These are phyloP conservation scores for Drusus annulatus DNA, from an alignment of 1,140 invertebrate genomes.

Conservation along the genomic window DNA sequence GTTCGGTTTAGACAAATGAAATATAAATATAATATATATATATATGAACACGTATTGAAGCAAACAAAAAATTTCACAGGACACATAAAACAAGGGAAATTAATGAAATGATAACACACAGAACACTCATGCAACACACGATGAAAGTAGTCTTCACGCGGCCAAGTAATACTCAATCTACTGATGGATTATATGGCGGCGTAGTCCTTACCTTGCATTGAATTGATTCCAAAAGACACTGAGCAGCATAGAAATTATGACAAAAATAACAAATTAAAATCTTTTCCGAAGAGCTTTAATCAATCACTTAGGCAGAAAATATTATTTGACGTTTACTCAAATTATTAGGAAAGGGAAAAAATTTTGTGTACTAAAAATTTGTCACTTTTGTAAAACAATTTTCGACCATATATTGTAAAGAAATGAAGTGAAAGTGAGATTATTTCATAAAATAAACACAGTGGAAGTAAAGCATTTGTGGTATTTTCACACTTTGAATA, in stretches of 20 bases:
- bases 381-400: conserved; percentile 18
- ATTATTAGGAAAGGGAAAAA: not conserved
- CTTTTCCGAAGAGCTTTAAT: conserved; percentile 5
- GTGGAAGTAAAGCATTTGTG: conserved; percentile 32
- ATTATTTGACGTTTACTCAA: not conserved
- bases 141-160: conserved; percentile 45
- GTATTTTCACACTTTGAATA: conserved; percentile 16
- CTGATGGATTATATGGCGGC: conserved; percentile 50
- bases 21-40: conserved; percentile 16
- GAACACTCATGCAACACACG: conserved; percentile 60
- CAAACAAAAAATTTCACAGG: conserved; percentile 58
- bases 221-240: conserved; percentile 98
- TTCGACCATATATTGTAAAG: conserved; percentile 8
- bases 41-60: conserved; percentile 45
- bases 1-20: not conserved
- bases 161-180: conserved; percentile 53
- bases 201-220: conserved; percentile 93
- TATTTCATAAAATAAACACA: conserved; percentile 9
- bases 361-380: conserved; percentile 6
- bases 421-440: conserved; percentile 12
- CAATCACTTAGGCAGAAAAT: not conserved
- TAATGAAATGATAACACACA: conserved; percentile 55
- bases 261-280: conserved; percentile 67
- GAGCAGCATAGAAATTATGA: conserved; percentile 77
- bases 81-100: conserved; percentile 57